phyloP scores from a whole-genome alignment of 2,113 vertebrate species.

The Myotis brandtii region DNA sequence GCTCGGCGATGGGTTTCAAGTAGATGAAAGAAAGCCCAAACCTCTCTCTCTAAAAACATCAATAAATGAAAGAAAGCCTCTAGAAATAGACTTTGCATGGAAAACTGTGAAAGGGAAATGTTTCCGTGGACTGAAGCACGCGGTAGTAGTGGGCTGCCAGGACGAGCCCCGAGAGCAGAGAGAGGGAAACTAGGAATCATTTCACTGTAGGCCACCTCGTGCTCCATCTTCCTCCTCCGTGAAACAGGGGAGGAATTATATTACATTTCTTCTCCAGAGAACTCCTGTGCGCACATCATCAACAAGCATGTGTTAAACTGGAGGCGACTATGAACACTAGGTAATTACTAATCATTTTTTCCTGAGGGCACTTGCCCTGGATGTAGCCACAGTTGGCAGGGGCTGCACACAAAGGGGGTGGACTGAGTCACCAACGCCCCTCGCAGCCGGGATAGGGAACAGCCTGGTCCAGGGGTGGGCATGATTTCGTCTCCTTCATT shows the following conservation, averaged over 20 bases:
- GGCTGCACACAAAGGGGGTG: fast-evolving
- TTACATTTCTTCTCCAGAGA: not conserved
- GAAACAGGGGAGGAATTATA: not conserved
- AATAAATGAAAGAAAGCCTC: slow-evolving; percentile 28
- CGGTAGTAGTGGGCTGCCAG: not conserved
- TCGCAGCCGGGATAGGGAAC: not conserved
- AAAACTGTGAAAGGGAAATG: slow-evolving; percentile 15
- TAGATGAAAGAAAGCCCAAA: not conserved
- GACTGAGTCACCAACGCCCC: not conserved
- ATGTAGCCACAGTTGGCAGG: not conserved
- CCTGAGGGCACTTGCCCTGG: not conserved
- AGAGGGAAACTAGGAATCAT: not conserved
- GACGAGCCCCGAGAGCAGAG: not conserved
- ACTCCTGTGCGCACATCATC: not conserved
- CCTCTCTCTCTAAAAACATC: not conserved
- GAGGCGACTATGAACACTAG: not conserved
- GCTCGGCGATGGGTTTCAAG: slow-evolving; percentile 18
- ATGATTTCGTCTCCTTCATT: not conserved
- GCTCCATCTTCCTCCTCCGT: not conserved
- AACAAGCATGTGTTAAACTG: not conserved
- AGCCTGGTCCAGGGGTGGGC: not conserved
- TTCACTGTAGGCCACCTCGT: not conserved
- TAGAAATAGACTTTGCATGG: slow-evolving; percentile 38
- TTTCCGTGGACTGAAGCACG: not conserved
- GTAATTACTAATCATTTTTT: not conserved